Conservation (phyloP, 2,888 invertebrate genomes). For the Archips crataeganus region DNA sequence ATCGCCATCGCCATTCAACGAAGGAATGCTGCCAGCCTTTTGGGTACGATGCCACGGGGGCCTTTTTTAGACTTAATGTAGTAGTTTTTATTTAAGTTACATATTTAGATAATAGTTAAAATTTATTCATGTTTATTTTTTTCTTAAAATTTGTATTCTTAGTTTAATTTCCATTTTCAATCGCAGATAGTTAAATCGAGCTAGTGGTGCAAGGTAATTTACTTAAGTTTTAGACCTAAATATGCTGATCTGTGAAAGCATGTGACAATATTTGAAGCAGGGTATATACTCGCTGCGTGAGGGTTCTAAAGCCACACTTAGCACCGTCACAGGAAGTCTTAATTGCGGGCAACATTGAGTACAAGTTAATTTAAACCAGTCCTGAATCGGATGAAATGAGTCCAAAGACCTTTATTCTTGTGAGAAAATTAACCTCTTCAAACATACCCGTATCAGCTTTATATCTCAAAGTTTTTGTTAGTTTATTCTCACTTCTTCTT, state of each 20-base stretch:
- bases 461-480: not conserved
- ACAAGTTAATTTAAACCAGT: conserved; percentile 41
- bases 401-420: conserved; percentile 57
- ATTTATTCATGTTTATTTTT: too few relatives aligned
- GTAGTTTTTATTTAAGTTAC: too few relatives aligned
- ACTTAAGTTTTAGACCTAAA: not conserved
- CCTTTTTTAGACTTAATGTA: too few relatives aligned
- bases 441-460: conserved; percentile 6
- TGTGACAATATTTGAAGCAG: not conserved
- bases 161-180: not conserved
- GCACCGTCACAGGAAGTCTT: conserved; percentile 65
- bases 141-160: too few relatives aligned
- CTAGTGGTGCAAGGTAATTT: not conserved
- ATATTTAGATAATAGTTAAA: too few relatives aligned
- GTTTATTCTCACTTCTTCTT: not conserved
- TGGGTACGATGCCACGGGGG: too few relatives aligned
- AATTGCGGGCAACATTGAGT: conserved; percentile 57
- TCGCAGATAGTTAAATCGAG: not conserved
- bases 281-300: not conserved
- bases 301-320: conserved; percentile 1
- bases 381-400: conserved; percentile 36
- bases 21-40: too few relatives aligned
- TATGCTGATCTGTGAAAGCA: not conserved
- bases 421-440: conserved; percentile 40
- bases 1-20: too few relatives aligned